Conservation (phyloP, 2,113 vertebrate species). For the Oceanodroma tethys region DNA sequence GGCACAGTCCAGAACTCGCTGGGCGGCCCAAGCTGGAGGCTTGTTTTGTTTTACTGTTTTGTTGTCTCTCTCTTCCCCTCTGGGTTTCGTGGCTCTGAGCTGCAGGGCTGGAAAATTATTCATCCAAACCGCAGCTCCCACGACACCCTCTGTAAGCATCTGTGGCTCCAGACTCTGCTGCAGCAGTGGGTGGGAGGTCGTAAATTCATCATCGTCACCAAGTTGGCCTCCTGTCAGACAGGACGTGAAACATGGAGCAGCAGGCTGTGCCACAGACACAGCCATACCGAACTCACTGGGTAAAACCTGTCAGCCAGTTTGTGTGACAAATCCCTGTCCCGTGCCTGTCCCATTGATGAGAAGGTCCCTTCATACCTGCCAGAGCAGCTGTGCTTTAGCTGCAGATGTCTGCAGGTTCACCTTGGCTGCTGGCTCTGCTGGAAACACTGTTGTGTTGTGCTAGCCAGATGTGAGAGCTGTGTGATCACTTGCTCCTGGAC, state of each 20-base stretch:
- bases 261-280: not conserved
- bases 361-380: not conserved
- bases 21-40: not conserved
- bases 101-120: slow-evolving; percentile 54
- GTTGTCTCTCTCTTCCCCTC: slow-evolving; percentile 37
- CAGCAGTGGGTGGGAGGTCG: slow-evolving; percentile 19
- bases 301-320: not conserved
- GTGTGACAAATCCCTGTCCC: not conserved
- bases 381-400: not conserved
- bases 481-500: not conserved
- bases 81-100: slow-evolving; percentile 26
- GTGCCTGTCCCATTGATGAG: not conserved
- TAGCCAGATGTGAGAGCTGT: not conserved
- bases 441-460: not conserved
- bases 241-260: not conserved
- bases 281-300: rapidly evolving
- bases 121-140: slow-evolving; percentile 39
- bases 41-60: slow-evolving; percentile 44
- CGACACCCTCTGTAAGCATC: slow-evolving; percentile 14
- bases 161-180: not conserved
- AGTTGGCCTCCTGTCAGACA: not conserved
- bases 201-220: not conserved
- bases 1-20: not conserved
- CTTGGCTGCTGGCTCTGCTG: not conserved
- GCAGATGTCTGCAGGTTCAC: not conserved